Conservation (phyloP, 2,797 vertebrate species). For the Sebastes trivittatus region DNA sequence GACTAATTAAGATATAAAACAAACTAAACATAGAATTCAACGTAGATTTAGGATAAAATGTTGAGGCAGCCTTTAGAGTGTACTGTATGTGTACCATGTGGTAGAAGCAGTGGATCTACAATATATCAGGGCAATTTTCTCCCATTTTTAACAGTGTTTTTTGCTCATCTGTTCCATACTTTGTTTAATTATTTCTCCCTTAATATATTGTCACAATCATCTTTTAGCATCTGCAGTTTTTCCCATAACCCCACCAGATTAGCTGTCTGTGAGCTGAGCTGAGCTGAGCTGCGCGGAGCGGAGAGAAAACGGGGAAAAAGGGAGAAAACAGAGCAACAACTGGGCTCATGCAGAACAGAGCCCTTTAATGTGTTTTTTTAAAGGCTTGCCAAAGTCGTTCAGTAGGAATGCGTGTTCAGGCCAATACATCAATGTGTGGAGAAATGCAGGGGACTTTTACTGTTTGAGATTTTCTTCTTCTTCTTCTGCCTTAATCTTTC, state of each 20-base stretch:
- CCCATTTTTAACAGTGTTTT: neutral
- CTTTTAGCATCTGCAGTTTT: conserved; percentile 37
- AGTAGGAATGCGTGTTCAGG: conserved; percentile 73
- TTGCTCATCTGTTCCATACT: conserved; percentile 6
- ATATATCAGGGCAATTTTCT: neutral
- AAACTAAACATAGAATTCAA: neutral
- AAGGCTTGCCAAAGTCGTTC: conserved; percentile 77
- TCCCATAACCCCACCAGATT: conserved; percentile 28
- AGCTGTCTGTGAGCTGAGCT: conserved; percentile 29
- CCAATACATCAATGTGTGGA: conserved; percentile 69
- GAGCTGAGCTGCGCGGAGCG: conserved; percentile 9
- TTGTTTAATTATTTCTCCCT: conserved; percentile 21
- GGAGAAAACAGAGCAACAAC: conserved; percentile 66
- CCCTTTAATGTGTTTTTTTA: conserved; percentile 77
- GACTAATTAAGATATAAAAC: neutral
- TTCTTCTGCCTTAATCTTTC: conserved; percentile 24
- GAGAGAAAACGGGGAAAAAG: conserved; percentile 24
- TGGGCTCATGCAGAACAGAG: conserved; percentile 72
- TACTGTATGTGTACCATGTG: neutral
- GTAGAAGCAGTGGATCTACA: neutral
- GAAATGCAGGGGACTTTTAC: conserved; percentile 56
- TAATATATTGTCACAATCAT: conserved; percentile 29
- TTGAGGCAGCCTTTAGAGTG: neutral
- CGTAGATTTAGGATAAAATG: neutral
- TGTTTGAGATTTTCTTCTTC: conserved; percentile 40